Conservation (phyloP, 2,797 vertebrate genomes). For the Xenops minutus region DNA sequence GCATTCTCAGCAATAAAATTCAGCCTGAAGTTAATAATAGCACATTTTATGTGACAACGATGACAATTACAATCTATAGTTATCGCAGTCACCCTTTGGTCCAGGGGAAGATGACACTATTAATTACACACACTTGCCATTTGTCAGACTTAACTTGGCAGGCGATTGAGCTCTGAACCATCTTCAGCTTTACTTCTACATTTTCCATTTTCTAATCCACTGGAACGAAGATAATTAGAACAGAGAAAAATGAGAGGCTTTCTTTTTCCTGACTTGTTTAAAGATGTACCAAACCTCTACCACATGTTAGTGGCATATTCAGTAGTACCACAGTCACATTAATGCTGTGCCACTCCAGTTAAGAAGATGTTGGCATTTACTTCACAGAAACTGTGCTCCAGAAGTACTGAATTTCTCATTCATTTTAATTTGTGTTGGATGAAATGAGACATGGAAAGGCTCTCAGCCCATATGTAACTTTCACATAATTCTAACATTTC, state of each 20-base stretch:
- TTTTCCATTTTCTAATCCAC: constrained; percentile 83
- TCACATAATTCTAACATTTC: not conserved
- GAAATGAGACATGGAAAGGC: not conserved
- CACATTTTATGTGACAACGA: constrained; percentile 88
- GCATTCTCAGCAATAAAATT: constrained; percentile 84
- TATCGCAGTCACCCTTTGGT: constrained; percentile 80
- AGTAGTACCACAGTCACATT: constrained; percentile 1
- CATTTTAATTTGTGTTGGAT: not conserved
- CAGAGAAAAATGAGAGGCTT: constrained; percentile 68
- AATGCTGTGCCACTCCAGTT: constrained; percentile 19
- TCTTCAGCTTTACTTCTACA: constrained; percentile 80
- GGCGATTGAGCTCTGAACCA: constrained; percentile 76
- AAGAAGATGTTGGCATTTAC: constrained; percentile 20
- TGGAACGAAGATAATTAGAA: constrained; percentile 83
- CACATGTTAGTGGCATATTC: not conserved
- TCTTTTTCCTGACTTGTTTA: constrained; percentile 42
- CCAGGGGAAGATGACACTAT: constrained; percentile 78
- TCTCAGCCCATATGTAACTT: not conserved
- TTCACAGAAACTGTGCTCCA: not conserved
- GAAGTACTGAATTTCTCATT: constrained; percentile 7
- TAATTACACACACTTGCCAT: constrained; percentile 82
- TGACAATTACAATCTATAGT: constrained; percentile 89
- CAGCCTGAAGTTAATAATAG: constrained; percentile 87
- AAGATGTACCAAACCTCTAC: constrained; percentile 24
- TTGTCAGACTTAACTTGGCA: constrained; percentile 85